Base-by-base conservation (phyloP, 92 coral and sea anemone species). In the Porites evermanni region DNA sequence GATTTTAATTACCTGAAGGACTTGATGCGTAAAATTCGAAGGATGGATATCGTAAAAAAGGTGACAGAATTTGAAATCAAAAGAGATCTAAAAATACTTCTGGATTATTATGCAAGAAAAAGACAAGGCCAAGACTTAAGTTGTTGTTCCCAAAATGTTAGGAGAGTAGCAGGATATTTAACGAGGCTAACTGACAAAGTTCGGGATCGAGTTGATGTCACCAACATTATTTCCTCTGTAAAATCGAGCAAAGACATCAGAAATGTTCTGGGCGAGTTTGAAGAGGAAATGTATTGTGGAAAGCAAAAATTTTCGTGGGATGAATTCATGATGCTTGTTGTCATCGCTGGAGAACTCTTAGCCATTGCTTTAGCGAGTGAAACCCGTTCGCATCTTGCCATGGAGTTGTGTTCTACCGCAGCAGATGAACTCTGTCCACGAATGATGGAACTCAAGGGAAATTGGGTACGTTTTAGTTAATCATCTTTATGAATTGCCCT, bases 391-490 rank as follows among this genome's bases (percentile, higher is more conserved):
- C 56, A 17, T 19, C 0, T 23, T 53, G 77, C 77, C 32, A 14
- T 59, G 20, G 81, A 82, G 77, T 7, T 58, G 78, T 56, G 69
- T 12, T 60, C 29, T 44, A 58, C 32, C 8, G 44, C 38, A 12
- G 86, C 79, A 10, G 78, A 82, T 1, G 20, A 54, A 61, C 78
- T 71, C 78, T 53, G 70, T 21, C 38, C 56, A 29, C 56, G 78
- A 70, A n/a, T 82, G 70, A n/a, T 19, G 9, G 21, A 58, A 6
- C 70, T 70, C 6, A n/a, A 9, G 23, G 86, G 86, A 71, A 82
- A 44, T 7, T 82, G 86, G 86, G 86, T 81, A 70, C 70, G 86
- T n/a, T 54, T 54, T 10, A 54, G 60, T 54, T 54, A 54, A 29
- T 29, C 32, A 29, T 29, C 32, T 29, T 29, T 29, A 29, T 29